Evolutionary conservation across 2,888 invertebrate genomes (phyloP).

Genomic region (Lamproptera curius): DNA sequence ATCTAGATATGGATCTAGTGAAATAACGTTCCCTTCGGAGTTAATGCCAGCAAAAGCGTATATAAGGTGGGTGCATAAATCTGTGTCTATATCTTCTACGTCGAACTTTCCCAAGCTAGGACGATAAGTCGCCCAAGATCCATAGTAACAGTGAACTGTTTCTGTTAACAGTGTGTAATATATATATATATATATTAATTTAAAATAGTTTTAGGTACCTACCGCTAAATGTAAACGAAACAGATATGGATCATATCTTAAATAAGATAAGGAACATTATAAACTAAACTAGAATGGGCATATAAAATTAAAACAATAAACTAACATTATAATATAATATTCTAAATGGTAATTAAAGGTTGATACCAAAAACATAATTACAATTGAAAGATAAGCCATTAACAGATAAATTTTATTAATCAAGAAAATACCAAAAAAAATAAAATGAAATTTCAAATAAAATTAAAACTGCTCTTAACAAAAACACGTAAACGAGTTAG

Average conservation of each 20-base stretch:
- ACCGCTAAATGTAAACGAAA: not conserved
- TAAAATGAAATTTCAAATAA: too few species aligned
- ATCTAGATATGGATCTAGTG: constrained; percentile 81
- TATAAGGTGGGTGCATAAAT: constrained; percentile 85
- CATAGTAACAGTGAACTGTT: constrained; percentile 85
- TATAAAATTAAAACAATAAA: not conserved
- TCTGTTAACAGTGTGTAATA: constrained; percentile 60
- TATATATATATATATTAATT: not conserved
- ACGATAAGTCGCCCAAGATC: constrained; percentile 87
- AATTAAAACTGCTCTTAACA: too few species aligned
- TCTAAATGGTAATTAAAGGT: not conserved
- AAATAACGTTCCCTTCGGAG: constrained; percentile 63
- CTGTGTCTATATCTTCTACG: constrained; percentile 81
- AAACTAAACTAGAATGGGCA: not conserved
- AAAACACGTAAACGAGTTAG: too few species aligned
- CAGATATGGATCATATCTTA: too few species aligned
- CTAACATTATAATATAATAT: not conserved
- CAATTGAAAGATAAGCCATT: too few species aligned
- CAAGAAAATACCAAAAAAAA: too few species aligned
- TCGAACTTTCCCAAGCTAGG: constrained; percentile 80
- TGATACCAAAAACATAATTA: too few species aligned
- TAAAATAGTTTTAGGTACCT: not conserved
- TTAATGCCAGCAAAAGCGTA: constrained; percentile 85
- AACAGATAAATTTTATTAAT: too few species aligned
- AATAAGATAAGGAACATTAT: not conserved